Base-by-base conservation (phyloP, 2,797 vertebrate genomes). In the Acrocephalus scirpaceus region DNA sequence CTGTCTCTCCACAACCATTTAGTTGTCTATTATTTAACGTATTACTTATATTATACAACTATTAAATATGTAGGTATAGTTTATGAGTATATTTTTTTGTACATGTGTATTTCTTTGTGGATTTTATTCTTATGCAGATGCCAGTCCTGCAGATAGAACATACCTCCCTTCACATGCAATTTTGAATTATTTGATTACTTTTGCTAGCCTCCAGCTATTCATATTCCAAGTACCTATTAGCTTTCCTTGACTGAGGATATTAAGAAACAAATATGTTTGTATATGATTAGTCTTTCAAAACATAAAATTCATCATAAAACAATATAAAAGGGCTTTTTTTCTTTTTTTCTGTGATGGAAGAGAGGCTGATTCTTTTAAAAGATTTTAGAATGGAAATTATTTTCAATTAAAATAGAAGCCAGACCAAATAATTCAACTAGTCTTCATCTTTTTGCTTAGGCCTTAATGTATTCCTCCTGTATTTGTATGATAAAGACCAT, bases 401-500 rank as follows among this genome's bases (percentile, higher is more conserved):
- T 91, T 84, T 81, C 13, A 53, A 56, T 51, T 91, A 82, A 67
- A 90, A 88, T 9, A 72, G 53, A 92, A 81, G 20, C 26, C 36
- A 86, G 17, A 72, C 50, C n/a, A 76, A 93, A 94, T 93, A 61
- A 95, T 88, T 85, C 48, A 48, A 36, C 11, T 23, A 17, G 58
- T 72, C 73, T 60, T 93, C 67, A 36, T 58, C 21, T 82, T 94
- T 94, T 86, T 85, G 42, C 83, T 80, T 72, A 86, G 32, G 25
- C 38, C 22, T 91, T 91, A 92, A 96, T 94, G 38, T 91, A 97
- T 90, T 93, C 90, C 66, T 95, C 20, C 78, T 93, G 83, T 50
- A 30, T 94, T 94, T 94, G 86, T 91, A 92, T 95, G 95, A 97
- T 96, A 97, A 96, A 96, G 90, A 67, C 57, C 23, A 82, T 58